A percentile compares a stretch with the other conserved stretches of the same genome.
These are phyloP conservation scores for Contarinia nasturtii DNA, from an alignment of 1,140 invertebrate species.

Conservation along the genomic window DNA sequence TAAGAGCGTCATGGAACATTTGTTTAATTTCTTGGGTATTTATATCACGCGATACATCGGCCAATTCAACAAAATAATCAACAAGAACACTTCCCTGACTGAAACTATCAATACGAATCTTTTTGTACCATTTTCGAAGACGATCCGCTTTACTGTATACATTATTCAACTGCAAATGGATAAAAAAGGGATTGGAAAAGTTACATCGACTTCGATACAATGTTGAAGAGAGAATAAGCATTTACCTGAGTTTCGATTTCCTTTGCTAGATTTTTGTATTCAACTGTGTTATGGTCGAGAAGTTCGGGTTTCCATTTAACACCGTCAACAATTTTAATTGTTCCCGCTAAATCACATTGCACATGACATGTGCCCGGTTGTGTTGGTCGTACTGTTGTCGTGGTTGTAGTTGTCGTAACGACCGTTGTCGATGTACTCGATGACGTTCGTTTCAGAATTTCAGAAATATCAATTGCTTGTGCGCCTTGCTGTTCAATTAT, in stretches of 20 bases:
- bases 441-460: constrained; percentile 17
- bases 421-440: constrained; percentile 37
- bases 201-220: not conserved
- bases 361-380: constrained; percentile 58
- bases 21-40: constrained; percentile 62
- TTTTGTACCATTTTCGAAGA: constrained; percentile 64
- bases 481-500: constrained; percentile 48
- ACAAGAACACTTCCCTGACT: constrained; percentile 64
- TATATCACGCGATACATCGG: constrained; percentile 52
- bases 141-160: constrained; percentile 55
- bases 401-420: constrained; percentile 57
- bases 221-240: too few relatives aligned
- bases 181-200: constrained; percentile 7
- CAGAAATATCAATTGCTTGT: constrained; percentile 26
- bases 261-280: constrained; percentile 63
- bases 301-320: constrained; percentile 69
- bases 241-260: constrained; percentile 55
- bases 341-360: constrained; percentile 66
- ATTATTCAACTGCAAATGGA: constrained; percentile 49
- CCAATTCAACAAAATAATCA: constrained; percentile 69
- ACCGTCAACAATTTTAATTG: constrained; percentile 61
- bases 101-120: constrained; percentile 70
- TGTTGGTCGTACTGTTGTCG: constrained; percentile 47
- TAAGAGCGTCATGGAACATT: constrained; percentile 60
- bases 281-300: constrained; percentile 63